A percentile compares a stretch with the other conserved stretches of the same genome.
phyloP scores from a whole-genome alignment of 1,140 invertebrate genomes.

The Lucilia sericata region DNA sequence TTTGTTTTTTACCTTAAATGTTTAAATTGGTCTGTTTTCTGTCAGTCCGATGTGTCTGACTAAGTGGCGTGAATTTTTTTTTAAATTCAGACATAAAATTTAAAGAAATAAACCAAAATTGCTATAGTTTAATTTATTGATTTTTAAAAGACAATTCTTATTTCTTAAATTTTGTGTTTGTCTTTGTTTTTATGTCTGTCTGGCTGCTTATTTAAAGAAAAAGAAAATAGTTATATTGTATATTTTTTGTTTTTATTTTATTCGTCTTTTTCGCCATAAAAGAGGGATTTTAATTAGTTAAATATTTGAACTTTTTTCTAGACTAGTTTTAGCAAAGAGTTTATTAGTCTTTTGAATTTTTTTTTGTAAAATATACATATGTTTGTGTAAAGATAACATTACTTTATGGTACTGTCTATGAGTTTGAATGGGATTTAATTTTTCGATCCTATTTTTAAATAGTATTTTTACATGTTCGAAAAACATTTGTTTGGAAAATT shows the following conservation, averaged over 20 bases:
- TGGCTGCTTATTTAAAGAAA: neutral
- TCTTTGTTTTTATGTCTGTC: neutral
- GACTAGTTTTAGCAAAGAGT: neutral
- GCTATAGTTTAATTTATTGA: neutral
- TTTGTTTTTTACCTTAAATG: too few species aligned
- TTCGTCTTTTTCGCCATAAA: neutral
- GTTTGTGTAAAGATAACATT: neutral
- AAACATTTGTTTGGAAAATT: conserved; percentile 7
- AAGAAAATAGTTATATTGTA: too few species aligned
- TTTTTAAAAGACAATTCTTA: neutral
- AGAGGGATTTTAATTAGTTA: too few species aligned
- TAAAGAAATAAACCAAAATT: too few species aligned
- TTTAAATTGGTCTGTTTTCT: too few species aligned
- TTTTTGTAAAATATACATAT: neutral
- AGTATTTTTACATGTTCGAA: neutral
- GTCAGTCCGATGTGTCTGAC: too few species aligned
- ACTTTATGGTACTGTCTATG: neutral
- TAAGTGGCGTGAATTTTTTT: too few species aligned
- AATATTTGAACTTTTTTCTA: neutral
- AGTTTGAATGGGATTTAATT: neutral
- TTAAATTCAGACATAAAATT: too few species aligned
- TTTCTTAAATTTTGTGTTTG: neutral
- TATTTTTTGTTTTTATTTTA: neutral
- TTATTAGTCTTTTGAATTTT: neutral
- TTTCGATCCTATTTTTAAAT: neutral